phyloP scores from a whole-genome alignment of 2,888 invertebrate genomes.

The Acanthosepion lycidas region DNA sequence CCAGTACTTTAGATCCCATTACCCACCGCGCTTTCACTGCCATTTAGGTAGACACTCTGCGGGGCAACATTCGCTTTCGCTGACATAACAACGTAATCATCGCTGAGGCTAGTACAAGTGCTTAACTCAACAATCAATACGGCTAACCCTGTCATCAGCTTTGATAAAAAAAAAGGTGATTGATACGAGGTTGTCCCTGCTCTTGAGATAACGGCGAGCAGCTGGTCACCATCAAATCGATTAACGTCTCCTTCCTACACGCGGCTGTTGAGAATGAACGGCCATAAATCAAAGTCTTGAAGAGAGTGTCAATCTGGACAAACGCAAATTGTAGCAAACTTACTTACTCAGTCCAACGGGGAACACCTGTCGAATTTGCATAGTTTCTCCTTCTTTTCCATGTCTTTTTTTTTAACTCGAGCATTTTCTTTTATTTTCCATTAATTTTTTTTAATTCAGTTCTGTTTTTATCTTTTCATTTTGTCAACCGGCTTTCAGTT shows the following conservation, averaged over 20 bases:
- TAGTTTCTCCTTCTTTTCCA: neutral
- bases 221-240: neutral
- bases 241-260: neutral
- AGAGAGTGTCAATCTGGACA: neutral
- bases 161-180: neutral
- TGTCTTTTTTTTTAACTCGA: neutral
- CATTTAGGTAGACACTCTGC: neutral
- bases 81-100: neutral
- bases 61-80: neutral
- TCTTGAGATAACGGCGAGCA: neutral
- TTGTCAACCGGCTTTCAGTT: no score
- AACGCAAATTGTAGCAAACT: neutral
- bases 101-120: neutral
- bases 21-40: neutral
- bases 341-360: neutral
- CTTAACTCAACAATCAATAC: neutral
- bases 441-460: no score
- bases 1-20: no score
- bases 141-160: neutral
- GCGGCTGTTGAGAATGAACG: neutral
- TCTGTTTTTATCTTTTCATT: no score
- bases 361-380: neutral
- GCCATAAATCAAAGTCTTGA: neutral
- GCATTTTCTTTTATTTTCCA: no score
- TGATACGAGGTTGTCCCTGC: neutral